phyloP scores from a whole-genome alignment of 2,888 invertebrate genomes.

The Drosophila pegasa region DNA sequence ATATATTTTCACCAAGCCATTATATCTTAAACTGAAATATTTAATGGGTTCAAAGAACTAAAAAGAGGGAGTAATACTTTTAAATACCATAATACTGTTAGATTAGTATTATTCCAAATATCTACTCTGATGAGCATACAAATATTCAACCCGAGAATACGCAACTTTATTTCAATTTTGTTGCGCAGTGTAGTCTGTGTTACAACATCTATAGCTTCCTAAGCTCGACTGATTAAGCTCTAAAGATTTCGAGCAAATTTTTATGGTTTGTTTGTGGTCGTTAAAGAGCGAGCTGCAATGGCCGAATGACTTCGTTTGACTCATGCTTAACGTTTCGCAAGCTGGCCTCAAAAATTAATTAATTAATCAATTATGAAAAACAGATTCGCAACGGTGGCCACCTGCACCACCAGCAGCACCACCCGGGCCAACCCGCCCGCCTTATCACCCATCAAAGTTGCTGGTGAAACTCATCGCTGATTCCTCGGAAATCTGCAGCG shows the following conservation, averaged over 20 bases:
- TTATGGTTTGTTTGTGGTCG: conserved; percentile 7
- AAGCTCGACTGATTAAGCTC: not conserved
- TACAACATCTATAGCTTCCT: conserved; percentile 3
- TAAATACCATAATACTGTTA: no score
- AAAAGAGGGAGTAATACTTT: no score
- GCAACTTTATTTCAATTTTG: not conserved
- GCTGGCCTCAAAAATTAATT: conserved; percentile 54
- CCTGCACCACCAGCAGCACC: conserved; percentile 16
- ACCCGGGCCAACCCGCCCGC: not conserved
- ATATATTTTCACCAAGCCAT: no score
- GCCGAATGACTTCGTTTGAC: conserved; percentile 37
- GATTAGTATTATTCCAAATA: not conserved
- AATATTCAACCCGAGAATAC: not conserved
- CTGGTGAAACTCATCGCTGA: conserved; percentile 9
- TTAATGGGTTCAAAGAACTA: no score
- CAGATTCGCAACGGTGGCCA: conserved; percentile 39
- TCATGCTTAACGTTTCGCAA: conserved; percentile 40
- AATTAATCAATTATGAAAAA: conserved; percentile 76
- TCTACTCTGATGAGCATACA: not conserved
- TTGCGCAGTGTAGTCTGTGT: not conserved
- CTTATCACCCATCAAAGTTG: conserved; percentile 1
- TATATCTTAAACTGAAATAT: no score
- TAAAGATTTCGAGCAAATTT: conserved; percentile 21
- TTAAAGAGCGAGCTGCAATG: conserved; percentile 16
- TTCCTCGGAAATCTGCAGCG: conserved; percentile 56